A percentile compares a stretch with the other conserved stretches of the same genome.
Conservation (phyloP, 2,113 vertebrate genomes). For the Loxodonta africana region DNA sequence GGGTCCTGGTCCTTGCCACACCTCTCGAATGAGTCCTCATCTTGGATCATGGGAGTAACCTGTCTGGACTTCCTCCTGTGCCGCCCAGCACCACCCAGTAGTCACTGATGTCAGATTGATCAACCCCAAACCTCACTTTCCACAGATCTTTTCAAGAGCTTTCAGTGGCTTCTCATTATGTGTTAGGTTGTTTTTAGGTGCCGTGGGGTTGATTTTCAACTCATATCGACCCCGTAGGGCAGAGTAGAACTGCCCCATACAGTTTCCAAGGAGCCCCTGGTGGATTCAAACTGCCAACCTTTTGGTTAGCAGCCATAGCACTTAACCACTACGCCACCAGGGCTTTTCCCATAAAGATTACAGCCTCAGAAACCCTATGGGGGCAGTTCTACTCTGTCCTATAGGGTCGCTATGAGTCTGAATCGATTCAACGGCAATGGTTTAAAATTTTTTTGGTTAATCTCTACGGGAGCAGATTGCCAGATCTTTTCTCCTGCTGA, state of each 20-base stretch:
- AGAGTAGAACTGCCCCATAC: background rate
- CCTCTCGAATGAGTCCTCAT: background rate
- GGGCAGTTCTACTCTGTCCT: too few species aligned
- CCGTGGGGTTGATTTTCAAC: too few species aligned
- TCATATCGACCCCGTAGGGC: background rate
- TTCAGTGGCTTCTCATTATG: background rate
- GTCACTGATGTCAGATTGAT: background rate
- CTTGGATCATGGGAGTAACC: background rate
- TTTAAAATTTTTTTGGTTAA: background rate
- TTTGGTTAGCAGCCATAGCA: too few species aligned
- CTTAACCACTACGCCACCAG: too few species aligned
- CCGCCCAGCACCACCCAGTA: background rate
- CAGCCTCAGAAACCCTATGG: too few species aligned
- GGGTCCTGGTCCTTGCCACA: background rate
- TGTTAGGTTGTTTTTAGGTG: too few species aligned
- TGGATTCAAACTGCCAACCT: too few species aligned
- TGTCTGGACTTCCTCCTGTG: background rate
- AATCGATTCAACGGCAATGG: too few species aligned
- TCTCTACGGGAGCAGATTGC: background rate
- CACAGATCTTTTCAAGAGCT: background rate
- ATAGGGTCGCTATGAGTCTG: too few species aligned
- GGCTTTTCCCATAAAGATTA: too few species aligned
- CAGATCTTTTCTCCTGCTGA: background rate
- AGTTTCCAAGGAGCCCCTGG: background rate
- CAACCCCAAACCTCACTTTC: too few species aligned